Conservation (phyloP, 2,888 invertebrate genomes). For the Apamea monoglypha region DNA sequence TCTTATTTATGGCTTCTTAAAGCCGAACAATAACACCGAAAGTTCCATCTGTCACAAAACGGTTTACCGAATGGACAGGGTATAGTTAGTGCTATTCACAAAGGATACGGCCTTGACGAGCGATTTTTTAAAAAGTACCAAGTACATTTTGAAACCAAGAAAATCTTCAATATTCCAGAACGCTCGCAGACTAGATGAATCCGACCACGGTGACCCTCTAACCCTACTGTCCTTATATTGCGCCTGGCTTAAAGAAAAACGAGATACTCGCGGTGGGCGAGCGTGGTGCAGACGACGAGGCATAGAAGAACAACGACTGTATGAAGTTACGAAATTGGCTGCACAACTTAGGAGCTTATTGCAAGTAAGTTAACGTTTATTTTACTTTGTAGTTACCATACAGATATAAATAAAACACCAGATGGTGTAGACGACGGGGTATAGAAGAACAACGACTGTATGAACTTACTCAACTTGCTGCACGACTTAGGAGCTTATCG, state of each 20-base stretch:
- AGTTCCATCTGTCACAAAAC: too few species aligned
- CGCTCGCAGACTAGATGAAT: slow-evolving; percentile 94
- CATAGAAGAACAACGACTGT: slow-evolving; percentile 98
- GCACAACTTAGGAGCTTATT: slow-evolving; percentile 91
- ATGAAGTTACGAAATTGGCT: slow-evolving; percentile 98
- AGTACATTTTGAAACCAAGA: not conserved
- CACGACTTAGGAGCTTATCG: slow-evolving; percentile 90
- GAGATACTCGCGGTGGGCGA: slow-evolving; percentile 87
- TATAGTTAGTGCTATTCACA: not conserved
- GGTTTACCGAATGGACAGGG: too few species aligned
- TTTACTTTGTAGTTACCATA: not conserved
- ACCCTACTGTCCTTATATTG: slow-evolving; percentile 96
- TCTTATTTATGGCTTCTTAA: too few species aligned
- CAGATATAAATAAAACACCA: slow-evolving; percentile 92
- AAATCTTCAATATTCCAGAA: slow-evolving; percentile 85
- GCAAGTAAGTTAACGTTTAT: not conserved
- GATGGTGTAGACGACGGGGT: slow-evolving; percentile 97
- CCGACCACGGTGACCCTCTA: slow-evolving; percentile 98
- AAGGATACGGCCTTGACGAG: not conserved
- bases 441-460: slow-evolving; percentile 99
- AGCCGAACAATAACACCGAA: too few species aligned
- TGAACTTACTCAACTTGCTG: slow-evolving; percentile 97
- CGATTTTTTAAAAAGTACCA: not conserved
- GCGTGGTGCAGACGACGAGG: slow-evolving; percentile 97
- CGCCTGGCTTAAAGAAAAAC: slow-evolving; percentile 96